Conservation (phyloP, 2,888 invertebrate species). For the Nymphalis urticae region DNA sequence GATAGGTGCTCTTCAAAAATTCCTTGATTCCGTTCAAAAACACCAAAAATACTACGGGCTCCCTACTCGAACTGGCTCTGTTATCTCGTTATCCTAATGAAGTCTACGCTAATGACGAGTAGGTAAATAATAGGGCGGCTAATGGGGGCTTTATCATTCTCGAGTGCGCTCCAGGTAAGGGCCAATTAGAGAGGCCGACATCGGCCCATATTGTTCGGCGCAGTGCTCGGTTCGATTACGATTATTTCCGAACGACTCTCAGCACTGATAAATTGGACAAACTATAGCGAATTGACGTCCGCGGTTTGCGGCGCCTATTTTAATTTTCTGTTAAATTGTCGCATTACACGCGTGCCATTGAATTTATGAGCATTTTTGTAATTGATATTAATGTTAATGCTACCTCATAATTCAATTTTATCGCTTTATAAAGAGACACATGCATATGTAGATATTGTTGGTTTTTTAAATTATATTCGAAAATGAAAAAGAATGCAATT, state of each 20-base stretch:
- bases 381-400: constrained; percentile 36
- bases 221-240: constrained; percentile 78
- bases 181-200: constrained; percentile 80
- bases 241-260: constrained; percentile 78
- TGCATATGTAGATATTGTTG: neutral
- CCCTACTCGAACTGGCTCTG: constrained; percentile 70
- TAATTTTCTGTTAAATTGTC: constrained; percentile 70
- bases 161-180: constrained; percentile 82
- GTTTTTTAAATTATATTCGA: too few relatives aligned
- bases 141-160: constrained; percentile 82
- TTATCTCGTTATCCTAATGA: constrained; percentile 83
- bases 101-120: constrained; percentile 82
- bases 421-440: constrained; percentile 13
- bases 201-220: constrained; percentile 81
- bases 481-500: too few relatives aligned
- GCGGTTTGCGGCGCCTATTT: constrained; percentile 66
- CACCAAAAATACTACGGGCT: constrained; percentile 66
- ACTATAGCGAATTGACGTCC: constrained; percentile 77
- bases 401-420: constrained; percentile 21
- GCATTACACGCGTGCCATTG: constrained; percentile 49
- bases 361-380: constrained; percentile 38
- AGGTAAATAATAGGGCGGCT: constrained; percentile 82
- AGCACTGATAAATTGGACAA: constrained; percentile 80
- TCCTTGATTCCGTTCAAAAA: constrained; percentile 67
- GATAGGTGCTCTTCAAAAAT: constrained; percentile 51